These are phyloP conservation scores for Botia almorhae DNA, from an alignment of 2,797 vertebrate species.

Conservation along the genomic window DNA sequence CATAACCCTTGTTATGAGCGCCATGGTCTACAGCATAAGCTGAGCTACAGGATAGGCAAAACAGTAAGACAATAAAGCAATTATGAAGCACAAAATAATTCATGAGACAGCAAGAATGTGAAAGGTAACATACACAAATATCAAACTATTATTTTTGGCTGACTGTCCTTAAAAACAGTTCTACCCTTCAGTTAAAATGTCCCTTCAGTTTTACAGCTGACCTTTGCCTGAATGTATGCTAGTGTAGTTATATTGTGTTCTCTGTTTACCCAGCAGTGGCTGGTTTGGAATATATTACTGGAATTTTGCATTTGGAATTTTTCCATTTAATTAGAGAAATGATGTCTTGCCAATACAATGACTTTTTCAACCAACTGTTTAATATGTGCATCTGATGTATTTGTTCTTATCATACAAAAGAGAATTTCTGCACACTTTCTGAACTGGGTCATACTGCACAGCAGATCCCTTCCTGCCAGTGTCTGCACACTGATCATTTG, in stretches of 20 bases:
- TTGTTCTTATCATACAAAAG: not conserved
- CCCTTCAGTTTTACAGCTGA: not conserved
- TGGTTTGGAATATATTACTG: not conserved
- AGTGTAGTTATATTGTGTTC: not conserved
- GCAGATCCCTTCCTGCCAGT: constrained; percentile 40
- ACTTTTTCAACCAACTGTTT: not conserved
- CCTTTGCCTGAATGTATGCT: not conserved
- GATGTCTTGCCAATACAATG: not conserved
- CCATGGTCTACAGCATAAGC: not conserved
- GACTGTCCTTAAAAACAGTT: not conserved
- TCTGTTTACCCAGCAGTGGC: not conserved
- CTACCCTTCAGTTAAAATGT: not conserved
- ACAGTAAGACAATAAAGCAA: not conserved
- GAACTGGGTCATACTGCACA: constrained; percentile 42
- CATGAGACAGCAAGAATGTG: not conserved
- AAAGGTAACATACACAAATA: not conserved
- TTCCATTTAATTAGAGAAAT: not conserved
- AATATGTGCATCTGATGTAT: not conserved
- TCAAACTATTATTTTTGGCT: not conserved
- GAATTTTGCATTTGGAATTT: not conserved
- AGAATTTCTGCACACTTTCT: constrained; percentile 19
- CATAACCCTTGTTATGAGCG: not conserved
- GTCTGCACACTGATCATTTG: constrained; percentile 44
- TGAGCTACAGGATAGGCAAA: not conserved
- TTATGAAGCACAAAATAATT: not conserved